Evolutionary conservation across 2,113 vertebrate species (phyloP).

Genomic region (Corythaeola cristata): DNA sequence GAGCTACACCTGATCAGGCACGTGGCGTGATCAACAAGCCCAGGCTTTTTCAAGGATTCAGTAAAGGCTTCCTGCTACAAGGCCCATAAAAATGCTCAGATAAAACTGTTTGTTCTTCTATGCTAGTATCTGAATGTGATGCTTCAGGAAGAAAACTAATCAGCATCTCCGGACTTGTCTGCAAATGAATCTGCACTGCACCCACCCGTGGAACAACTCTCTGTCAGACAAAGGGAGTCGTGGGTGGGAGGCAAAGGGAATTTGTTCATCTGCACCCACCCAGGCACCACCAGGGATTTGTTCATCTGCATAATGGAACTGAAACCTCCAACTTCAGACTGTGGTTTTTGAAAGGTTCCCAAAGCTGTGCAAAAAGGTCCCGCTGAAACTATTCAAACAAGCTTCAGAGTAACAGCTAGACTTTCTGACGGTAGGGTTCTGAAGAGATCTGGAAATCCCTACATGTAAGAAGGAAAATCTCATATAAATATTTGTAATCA

Average conservation of each 20-base stretch:
- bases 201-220: neutral
- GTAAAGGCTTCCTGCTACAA: neutral
- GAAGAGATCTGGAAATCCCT: neutral
- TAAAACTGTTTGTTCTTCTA: neutral
- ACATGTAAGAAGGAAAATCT: neutral
- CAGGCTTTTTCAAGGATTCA: neutral
- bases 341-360: neutral
- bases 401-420: neutral
- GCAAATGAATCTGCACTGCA: neutral
- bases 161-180: neutral
- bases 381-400: neutral
- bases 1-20: neutral
- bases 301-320: neutral
- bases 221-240: neutral
- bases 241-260: neutral
- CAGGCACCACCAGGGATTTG: neutral
- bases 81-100: neutral
- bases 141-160: neutral
- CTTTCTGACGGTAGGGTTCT: neutral
- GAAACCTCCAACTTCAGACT: neutral
- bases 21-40: neutral
- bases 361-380: neutral
- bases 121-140: neutral
- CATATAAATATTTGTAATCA: neutral
- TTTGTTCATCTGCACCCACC: neutral